Conservation (phyloP, 2,888 invertebrate species). For the Labia minor region DNA sequence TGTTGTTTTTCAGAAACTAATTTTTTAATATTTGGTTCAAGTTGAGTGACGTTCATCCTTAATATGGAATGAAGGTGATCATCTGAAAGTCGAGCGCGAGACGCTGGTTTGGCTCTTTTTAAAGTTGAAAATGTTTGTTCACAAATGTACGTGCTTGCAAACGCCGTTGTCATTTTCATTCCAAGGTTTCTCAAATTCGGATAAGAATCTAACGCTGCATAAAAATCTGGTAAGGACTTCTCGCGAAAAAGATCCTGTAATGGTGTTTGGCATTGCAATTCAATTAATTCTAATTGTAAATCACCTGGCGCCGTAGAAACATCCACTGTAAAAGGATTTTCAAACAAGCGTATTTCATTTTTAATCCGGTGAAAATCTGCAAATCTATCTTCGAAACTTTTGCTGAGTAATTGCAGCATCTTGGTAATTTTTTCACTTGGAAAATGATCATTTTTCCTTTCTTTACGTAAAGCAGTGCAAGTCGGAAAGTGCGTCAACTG, state of each 20-base stretch:
- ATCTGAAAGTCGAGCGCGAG: too few relatives aligned
- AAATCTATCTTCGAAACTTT: conserved; percentile 18
- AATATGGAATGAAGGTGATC: too few relatives aligned
- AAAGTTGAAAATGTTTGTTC: conserved; percentile 17
- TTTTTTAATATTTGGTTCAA: too few relatives aligned
- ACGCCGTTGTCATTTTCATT: conserved; percentile 15
- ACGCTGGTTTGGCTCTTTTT: too few relatives aligned
- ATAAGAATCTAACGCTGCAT: conserved; percentile 15
- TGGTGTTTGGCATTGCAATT: too few relatives aligned
- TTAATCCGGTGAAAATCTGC: conserved; percentile 18
- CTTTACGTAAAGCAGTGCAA: conserved; percentile 17
- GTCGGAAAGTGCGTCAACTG: conserved; percentile 16
- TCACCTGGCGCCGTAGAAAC: conserved; percentile 15
- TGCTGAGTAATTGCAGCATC: conserved; percentile 18
- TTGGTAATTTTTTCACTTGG: conserved; percentile 18
- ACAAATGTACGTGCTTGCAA: conserved; percentile 16
- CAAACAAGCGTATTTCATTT: too few relatives aligned
- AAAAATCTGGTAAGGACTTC: too few relatives aligned
- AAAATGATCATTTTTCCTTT: conserved; percentile 18
- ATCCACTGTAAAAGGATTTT: conserved; percentile 17
- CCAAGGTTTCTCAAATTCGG: conserved; percentile 18
- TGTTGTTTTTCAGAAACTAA: too few relatives aligned
- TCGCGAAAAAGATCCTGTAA: too few relatives aligned
- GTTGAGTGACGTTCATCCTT: too few relatives aligned
- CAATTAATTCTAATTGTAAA: conserved; percentile 18